These are phyloP conservation scores for Aegithalos caudatus DNA, from an alignment of 2,113 vertebrate species.

Conservation along the genomic window DNA sequence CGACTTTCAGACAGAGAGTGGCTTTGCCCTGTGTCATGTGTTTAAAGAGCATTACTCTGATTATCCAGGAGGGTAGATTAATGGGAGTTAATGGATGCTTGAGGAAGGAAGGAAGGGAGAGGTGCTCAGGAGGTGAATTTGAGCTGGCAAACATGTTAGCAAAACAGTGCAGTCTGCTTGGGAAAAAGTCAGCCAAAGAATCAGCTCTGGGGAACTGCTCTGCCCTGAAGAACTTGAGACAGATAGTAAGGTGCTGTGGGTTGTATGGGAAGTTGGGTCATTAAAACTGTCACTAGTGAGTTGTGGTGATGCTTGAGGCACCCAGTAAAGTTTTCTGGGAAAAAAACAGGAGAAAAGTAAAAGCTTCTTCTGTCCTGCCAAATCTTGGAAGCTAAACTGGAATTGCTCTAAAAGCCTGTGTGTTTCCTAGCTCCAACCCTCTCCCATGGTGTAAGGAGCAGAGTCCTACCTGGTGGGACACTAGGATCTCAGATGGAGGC, in stretches of 20 bases:
- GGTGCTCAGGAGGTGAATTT: neutral
- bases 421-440: neutral
- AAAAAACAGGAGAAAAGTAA: neutral
- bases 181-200: neutral
- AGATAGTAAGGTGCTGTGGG: neutral
- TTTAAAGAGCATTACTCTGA: slow-evolving; percentile 30
- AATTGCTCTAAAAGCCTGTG: neutral
- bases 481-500: neutral
- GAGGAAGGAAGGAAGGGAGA: neutral
- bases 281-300: neutral
- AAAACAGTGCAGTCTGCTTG: neutral
- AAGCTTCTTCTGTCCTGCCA: neutral
- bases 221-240: neutral
- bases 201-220: neutral
- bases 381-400: neutral
- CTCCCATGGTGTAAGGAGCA: neutral
- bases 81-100: neutral
- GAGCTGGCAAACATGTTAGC: neutral
- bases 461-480: fast-evolving
- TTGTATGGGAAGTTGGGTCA: neutral
- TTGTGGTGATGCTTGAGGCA: neutral
- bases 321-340: neutral
- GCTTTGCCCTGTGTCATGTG: neutral
- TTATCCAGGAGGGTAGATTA: neutral
- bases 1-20: neutral